Base-by-base conservation (phyloP, 2,888 invertebrate species). In the Torymus tubicola region DNA sequence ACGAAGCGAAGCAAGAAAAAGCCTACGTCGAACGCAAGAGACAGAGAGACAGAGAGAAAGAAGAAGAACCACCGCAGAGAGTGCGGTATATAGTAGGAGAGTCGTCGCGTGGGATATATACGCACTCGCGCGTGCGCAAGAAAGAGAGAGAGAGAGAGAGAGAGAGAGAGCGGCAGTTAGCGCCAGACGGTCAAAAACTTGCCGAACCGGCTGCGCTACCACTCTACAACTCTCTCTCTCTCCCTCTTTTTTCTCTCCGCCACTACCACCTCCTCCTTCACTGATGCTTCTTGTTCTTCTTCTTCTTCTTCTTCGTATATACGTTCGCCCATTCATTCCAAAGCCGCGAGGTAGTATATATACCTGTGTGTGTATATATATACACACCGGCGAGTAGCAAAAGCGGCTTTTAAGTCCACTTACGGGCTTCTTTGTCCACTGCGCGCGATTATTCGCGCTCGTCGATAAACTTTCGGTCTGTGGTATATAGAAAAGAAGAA, bases 111-210 rank as follows among this genome's bases (percentile, higher is more conserved):
- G 84, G 16, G 8, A 42, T 52, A 21, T 21, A 53, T 53, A 53
- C 61, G 24, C 1, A 13, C 14, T 24, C 24, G 24, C 61, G 24
- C 61, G 61, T 12, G 24, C 18, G 85, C 84, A 84, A 83, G 84
- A 83, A 84, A 80, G 73, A 81, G 83, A 31, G 78, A 71, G 71
- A 80, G 78, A 71, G 63, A 80, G 73, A 81, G 83, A 80, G 73
- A 81, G 83, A 31, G 78, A 71, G 71, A 80, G 78, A 71, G 63
- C 77, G 76, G 86, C 86, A 86, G 88, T 87, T 87, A 88, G 87
- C 87, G 87, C 85, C 88, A 88, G 88, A 88, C 88, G 87, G 87
- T 88, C 88, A 87, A 88, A 89, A 89, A 88, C 88, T 88, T 83
- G 86, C 88, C 86, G 87, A 86, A 88, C 88, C 88, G 88, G 88